Evolutionary conservation across 2,888 invertebrate genomes (phyloP).

Genomic region (Antheraea assamensis): DNA sequence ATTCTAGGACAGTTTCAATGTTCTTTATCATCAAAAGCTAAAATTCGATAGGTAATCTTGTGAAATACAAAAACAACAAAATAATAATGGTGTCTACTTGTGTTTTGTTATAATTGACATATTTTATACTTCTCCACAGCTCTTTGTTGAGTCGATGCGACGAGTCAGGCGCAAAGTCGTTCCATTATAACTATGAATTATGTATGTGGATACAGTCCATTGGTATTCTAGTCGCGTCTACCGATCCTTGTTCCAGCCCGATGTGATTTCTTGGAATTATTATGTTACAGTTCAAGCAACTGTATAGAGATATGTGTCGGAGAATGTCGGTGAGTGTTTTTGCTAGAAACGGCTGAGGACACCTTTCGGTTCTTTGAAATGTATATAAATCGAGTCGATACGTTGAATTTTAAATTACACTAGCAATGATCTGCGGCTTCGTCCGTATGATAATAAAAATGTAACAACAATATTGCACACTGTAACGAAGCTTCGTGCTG

Average conservation of each 20-base stretch:
- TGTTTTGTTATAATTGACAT: background rate
- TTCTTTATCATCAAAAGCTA: too few relatives aligned
- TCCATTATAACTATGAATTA: background rate
- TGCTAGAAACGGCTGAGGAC: background rate
- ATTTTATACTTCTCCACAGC: background rate
- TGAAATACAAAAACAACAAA: background rate
- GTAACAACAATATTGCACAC: too few relatives aligned
- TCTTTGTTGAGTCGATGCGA: background rate
- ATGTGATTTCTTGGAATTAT: constrained; percentile 11
- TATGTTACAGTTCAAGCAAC: constrained; percentile 10
- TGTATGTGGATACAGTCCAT: constrained; percentile 6
- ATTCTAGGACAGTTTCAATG: too few relatives aligned
- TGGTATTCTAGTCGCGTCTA: constrained; percentile 3
- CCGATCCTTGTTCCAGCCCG: constrained; percentile 13
- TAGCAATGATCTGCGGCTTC: background rate
- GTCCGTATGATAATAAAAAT: background rate
- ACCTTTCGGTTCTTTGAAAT: background rate
- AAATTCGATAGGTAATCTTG: too few relatives aligned
- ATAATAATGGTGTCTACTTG: background rate
- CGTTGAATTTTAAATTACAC: background rate
- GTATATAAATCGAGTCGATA: background rate
- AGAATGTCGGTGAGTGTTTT: constrained; percentile 7
- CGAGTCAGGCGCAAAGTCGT: background rate
- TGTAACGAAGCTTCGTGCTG: too few relatives aligned
- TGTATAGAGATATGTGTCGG: constrained; percentile 1